phyloP scores from a whole-genome alignment of 2,797 vertebrate genomes.

The Podarcis siculus region DNA sequence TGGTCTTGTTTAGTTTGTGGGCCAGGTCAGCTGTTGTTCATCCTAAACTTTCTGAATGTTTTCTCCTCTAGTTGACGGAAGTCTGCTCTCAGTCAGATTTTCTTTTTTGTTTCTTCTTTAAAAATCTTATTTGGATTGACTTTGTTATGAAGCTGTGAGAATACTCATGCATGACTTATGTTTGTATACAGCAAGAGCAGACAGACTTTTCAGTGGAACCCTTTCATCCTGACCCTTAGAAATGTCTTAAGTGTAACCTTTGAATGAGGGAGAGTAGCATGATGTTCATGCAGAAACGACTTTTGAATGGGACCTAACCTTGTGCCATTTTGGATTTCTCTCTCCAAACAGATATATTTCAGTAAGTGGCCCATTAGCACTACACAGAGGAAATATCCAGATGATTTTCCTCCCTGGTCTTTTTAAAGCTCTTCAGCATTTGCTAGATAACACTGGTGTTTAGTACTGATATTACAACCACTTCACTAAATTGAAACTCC shows the following conservation, averaged over 20 bases:
- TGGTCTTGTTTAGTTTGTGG: constrained; percentile 6
- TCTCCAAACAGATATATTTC: constrained; percentile 75
- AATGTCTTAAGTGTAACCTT: constrained; percentile 59
- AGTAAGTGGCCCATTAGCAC: constrained; percentile 80
- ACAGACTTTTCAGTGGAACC: constrained; percentile 55
- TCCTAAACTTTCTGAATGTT: constrained; percentile 26
- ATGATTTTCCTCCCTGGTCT: constrained; percentile 16
- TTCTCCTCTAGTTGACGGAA: constrained; percentile 29
- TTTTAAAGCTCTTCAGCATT: constrained; percentile 56
- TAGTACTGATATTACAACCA: constrained; percentile 75
- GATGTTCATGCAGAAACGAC: constrained; percentile 57
- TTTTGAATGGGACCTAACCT: constrained; percentile 75
- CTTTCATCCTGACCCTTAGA: constrained; percentile 59
- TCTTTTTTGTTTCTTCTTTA: neutral
- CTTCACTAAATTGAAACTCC: constrained; percentile 75
- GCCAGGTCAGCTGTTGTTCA: constrained; percentile 39
- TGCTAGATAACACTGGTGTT: constrained; percentile 75
- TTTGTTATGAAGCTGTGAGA: constrained; percentile 46
- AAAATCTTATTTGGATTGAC: constrained; percentile 20
- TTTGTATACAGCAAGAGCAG: constrained; percentile 50
- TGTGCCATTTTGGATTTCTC: constrained; percentile 65
- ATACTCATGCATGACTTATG: constrained; percentile 48
- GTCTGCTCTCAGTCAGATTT: constrained; percentile 22
- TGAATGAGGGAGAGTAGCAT: constrained; percentile 59
- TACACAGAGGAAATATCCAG: constrained; percentile 65